Evolutionary conservation across 2,113 vertebrate genomes (phyloP).

Genomic region (Andinoacara biseriatus): DNA sequence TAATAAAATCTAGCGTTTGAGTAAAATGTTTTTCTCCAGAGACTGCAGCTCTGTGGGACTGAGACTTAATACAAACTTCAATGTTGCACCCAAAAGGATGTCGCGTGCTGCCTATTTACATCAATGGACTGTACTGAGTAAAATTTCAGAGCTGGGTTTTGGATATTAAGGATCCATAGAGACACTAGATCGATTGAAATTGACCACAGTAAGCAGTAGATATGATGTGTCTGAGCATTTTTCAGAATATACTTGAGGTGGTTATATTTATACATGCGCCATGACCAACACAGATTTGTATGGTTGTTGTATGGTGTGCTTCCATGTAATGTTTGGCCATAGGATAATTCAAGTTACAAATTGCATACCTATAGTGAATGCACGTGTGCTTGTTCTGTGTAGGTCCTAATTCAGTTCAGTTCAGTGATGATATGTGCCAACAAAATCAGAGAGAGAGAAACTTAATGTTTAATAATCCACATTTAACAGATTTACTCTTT

Average conservation of each 20-base stretch:
- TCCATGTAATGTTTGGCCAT: neutral
- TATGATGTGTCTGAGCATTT: neutral
- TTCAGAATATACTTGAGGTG: neutral
- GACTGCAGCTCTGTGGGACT: constrained; percentile 1
- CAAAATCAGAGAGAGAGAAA: too few species aligned
- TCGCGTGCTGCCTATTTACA: constrained; percentile 8
- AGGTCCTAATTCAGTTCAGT: too few species aligned
- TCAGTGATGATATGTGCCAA: too few species aligned
- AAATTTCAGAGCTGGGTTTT: neutral
- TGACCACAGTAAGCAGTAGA: neutral
- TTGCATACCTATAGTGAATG: neutral
- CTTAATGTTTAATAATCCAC: too few species aligned
- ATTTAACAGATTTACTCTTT: too few species aligned
- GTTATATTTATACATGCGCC: neutral
- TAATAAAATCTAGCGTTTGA: constrained; percentile 46
- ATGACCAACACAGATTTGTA: neutral
- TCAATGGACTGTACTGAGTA: neutral
- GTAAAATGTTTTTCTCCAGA: constrained; percentile 40
- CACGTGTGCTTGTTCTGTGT: neutral
- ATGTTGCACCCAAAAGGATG: neutral
- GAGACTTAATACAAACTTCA: constrained; percentile 18
- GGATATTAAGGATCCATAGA: neutral
- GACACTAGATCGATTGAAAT: neutral
- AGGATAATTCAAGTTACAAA: neutral
- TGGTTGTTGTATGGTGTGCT: neutral